Base-by-base conservation (phyloP, 2,113 vertebrate genomes). In the Burhinus bistriatus region DNA sequence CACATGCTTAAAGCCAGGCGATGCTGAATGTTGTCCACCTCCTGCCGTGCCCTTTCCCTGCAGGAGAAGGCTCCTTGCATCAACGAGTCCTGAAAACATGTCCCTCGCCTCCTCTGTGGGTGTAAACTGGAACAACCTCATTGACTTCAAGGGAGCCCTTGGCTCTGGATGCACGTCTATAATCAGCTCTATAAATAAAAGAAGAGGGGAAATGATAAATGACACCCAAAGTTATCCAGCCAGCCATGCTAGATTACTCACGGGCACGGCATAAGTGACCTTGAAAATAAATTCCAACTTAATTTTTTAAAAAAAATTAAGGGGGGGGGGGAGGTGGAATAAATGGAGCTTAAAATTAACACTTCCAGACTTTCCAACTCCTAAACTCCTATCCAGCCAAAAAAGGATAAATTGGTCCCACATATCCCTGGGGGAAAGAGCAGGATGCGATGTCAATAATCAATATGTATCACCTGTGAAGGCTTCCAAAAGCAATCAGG, bases 231-330 rank as follows among this genome's bases (percentile, higher is more conserved):
- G 30, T 69, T 78, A n/a, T 32, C 38, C 58, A 88, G 47, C 15
- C 30, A 58, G 65, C 40, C 44, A 42, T 36, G 16, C 34, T 29
- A 47, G 25, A 81, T 95, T 84, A 52, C 64, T 87, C 82, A 52
- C 76, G 83, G 77, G 59, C 82, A 78, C 65, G 26, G 19, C 5
- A 0, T 47, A 78, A 82, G 44, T n/a, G 51, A 89, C 85, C 84
- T 85, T 62, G 51, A 84, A 84, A 94, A 94, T 54, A 93, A 84
- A 94, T 95, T 78, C 69, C 42, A 59, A 57, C 64, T 59, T 84
- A 87, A 78, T 87, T 91, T 32, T 89, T 84, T 42, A 57, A 81
- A 94, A 88, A 85, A 77, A 16, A 61, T n/a, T 4, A 54, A 64
- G 52, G 40, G 12, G 5, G 12, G 26, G 10, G 19, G 16, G 13